A percentile compares a stretch with the other conserved stretches of the same genome.
Evolutionary conservation across 2,113 vertebrate species (phyloP).

Genomic region (Alectura lathami): DNA sequence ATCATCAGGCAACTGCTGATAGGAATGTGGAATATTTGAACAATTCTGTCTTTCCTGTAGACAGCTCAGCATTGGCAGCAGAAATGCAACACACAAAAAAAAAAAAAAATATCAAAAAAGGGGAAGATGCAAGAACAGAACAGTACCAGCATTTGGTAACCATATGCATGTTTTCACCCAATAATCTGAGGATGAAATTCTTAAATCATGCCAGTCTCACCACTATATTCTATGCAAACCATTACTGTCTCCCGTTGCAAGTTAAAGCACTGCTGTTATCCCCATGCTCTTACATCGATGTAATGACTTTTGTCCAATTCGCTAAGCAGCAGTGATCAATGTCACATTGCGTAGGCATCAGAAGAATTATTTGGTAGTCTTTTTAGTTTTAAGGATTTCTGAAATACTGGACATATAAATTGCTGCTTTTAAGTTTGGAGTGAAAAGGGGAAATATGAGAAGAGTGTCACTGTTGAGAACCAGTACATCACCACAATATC

Average conservation of each 20-base stretch:
- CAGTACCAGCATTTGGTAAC: not conserved
- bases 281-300: not conserved
- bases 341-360: constrained; percentile 43
- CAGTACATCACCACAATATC: not conserved
- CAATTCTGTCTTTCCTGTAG: not conserved
- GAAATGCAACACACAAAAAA: not conserved
- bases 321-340: constrained; percentile 5
- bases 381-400: constrained; percentile 37
- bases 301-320: constrained; percentile 31
- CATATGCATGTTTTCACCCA: not conserved
- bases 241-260: not conserved
- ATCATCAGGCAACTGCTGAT: not conserved
- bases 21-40: constrained; percentile 27
- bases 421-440: not conserved
- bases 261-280: constrained; percentile 4
- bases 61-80: not conserved
- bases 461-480: not conserved
- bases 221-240: not conserved
- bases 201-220: not conserved
- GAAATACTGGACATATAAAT: constrained; percentile 7
- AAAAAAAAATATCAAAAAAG: constrained; percentile 11
- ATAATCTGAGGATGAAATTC: not conserved
- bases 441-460: not conserved
- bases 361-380: constrained; percentile 21
- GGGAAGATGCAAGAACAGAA: not conserved